phyloP scores from a whole-genome alignment of 2,797 vertebrate genomes.

The Parotocinclus haroldoi region DNA sequence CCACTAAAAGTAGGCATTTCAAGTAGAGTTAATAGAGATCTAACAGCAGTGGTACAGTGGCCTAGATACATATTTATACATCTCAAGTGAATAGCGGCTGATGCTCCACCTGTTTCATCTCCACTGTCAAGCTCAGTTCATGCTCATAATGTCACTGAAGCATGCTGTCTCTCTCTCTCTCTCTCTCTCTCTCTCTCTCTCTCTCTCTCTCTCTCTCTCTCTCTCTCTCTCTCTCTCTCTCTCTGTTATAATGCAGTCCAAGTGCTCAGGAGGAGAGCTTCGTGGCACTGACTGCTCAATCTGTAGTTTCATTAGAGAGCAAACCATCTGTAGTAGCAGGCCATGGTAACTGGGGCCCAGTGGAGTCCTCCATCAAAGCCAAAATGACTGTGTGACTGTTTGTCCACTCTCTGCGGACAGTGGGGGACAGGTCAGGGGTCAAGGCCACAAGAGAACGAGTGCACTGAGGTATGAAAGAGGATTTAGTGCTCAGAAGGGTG shows the following conservation, averaged over 20 bases:
- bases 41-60: slow-evolving; percentile 5
- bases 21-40: slow-evolving; percentile 8
- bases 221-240: slow-evolving; percentile 13
- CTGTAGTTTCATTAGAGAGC: slow-evolving; percentile 74
- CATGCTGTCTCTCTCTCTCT: background rate
- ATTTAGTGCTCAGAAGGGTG: slow-evolving; percentile 47
- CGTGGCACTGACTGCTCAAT: slow-evolving; percentile 68
- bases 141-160: slow-evolving; percentile 17
- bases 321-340: slow-evolving; percentile 52
- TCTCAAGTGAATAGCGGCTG: slow-evolving; percentile 6
- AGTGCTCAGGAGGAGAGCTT: slow-evolving; percentile 53
- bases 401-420: slow-evolving; percentile 53
- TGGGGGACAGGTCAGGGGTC: slow-evolving; percentile 61
- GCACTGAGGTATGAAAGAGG: slow-evolving; percentile 50
- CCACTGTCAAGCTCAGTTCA: slow-evolving; percentile 22
- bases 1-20: background rate
- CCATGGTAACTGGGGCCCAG: slow-evolving; percentile 55
- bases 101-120: slow-evolving; percentile 22
- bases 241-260: background rate
- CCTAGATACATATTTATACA: slow-evolving; percentile 10
- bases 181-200: background rate
- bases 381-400: slow-evolving; percentile 64
- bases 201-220: background rate
- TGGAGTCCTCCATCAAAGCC: slow-evolving; percentile 66
- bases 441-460: slow-evolving; percentile 61